phyloP scores from a whole-genome alignment of 2,888 invertebrate genomes.

The Carpatolechia fugitivella region DNA sequence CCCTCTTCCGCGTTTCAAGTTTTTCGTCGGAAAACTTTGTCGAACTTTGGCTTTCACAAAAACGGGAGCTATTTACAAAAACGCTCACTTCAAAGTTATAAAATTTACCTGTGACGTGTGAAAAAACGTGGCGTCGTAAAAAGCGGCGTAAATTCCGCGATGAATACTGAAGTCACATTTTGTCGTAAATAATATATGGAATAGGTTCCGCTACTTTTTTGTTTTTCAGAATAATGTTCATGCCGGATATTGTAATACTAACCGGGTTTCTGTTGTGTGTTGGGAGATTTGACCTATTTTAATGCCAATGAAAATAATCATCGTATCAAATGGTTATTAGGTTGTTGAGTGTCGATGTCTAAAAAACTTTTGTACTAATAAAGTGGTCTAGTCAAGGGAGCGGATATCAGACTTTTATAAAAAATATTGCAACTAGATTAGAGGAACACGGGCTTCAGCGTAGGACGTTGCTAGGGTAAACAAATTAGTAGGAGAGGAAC shows the following conservation, averaged over 20 bases:
- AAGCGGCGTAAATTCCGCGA: slow-evolving; percentile 17
- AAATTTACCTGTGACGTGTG: slow-evolving; percentile 19
- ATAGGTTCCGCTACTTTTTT: background rate
- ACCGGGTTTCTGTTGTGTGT: background rate
- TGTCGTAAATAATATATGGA: slow-evolving; percentile 18
- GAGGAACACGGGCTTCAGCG: no score
- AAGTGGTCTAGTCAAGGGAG: no score
- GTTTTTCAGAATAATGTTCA: background rate
- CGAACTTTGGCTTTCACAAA: slow-evolving; percentile 7
- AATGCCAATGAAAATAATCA: no score
- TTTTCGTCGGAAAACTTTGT: background rate
- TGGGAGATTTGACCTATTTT: background rate
- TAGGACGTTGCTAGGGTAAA: no score
- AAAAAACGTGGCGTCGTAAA: slow-evolving; percentile 14
- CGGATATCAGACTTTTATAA: no score
- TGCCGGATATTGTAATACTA: background rate
- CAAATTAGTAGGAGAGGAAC: no score
- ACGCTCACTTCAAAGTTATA: slow-evolving; percentile 14
- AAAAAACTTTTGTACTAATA: no score
- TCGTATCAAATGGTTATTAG: no score
- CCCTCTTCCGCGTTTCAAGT: background rate
- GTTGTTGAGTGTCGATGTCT: no score
- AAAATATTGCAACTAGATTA: no score
- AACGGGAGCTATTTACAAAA: background rate
- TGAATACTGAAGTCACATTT: slow-evolving; percentile 20